Evolutionary conservation across 2,888 invertebrate genomes (phyloP).

Genomic region (Drosophila fulvimacula): DNA sequence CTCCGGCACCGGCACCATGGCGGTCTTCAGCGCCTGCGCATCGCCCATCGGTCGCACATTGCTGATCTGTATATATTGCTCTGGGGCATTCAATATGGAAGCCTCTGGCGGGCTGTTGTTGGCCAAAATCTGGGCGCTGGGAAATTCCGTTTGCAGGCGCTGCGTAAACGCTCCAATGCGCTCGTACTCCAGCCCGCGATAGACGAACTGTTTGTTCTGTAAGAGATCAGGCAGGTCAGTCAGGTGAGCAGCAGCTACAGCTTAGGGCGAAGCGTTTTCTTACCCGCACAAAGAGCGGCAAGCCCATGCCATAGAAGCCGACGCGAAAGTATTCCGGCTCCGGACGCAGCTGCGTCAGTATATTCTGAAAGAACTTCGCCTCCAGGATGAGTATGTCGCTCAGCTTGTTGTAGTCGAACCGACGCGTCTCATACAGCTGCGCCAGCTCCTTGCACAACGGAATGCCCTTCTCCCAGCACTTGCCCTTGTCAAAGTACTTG

Average conservation of each 20-base stretch:
- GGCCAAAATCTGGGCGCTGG: slow-evolving; percentile 96
- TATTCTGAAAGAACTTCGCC: slow-evolving; percentile 96
- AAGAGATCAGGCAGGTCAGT: neutral
- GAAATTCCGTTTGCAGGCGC: slow-evolving; percentile 96
- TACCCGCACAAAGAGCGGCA: slow-evolving; percentile 97
- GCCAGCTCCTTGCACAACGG: slow-evolving; percentile 96
- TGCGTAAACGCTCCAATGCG: slow-evolving; percentile 97
- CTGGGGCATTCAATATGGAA: slow-evolving; percentile 92
- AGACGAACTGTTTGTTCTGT: slow-evolving; percentile 97
- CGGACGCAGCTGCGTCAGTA: slow-evolving; percentile 93
- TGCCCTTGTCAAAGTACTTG: slow-evolving; percentile 96
- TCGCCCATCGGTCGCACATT: slow-evolving; percentile 96
- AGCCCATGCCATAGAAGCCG: slow-evolving; percentile 96
- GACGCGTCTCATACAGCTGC: slow-evolving; percentile 92
- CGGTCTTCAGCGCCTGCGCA: slow-evolving; percentile 87
- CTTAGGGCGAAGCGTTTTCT: slow-evolving; percentile 75
- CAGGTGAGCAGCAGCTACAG: neutral
- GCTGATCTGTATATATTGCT: slow-evolving; percentile 97
- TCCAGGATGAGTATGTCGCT: slow-evolving; percentile 93
- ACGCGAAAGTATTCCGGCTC: slow-evolving; percentile 98
- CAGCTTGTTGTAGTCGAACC: slow-evolving; percentile 95
- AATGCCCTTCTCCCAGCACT: slow-evolving; percentile 98
- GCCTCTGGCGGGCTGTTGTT: slow-evolving; percentile 96
- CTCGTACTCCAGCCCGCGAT: slow-evolving; percentile 97
- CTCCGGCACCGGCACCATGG: slow-evolving; percentile 90